Base-by-base conservation (phyloP, 1,140 invertebrate species). In the Campoletis sonorensis region DNA sequence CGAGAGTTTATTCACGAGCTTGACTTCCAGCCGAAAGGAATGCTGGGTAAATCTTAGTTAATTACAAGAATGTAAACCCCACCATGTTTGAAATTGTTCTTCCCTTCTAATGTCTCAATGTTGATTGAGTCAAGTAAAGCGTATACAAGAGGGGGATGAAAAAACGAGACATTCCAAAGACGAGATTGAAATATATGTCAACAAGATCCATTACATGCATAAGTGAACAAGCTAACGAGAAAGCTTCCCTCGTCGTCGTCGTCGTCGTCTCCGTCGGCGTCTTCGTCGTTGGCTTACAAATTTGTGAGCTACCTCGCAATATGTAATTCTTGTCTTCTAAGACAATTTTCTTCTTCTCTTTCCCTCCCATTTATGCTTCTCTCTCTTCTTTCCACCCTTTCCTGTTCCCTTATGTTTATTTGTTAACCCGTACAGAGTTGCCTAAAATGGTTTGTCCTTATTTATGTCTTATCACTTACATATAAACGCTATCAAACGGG, bases 141-240 rank as follows among this genome's bases (percentile, higher is more conserved):
- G 16, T 54, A n/a, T n/a, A 21, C 21, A 27, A 64, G n/a, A 64
- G 11, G 61, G 23, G 21, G 61, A 26, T 23, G 27, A 33, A 70
- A 27, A 70, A 70, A 70, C 30, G 30, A 18, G 67, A 33, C 30
- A 70, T 33, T 16, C 30, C 13, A 33, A 16, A 10, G 67, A 27
- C 67, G 13, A 33, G 30, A 33, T 18, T 70, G 67, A n/a, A 70
- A 70, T 70, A 33, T 18, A 18, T 15, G 16, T 30, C 27, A 15
- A 33, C 8, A 33, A 33, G 15, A 70, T 70, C 67, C 27, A 27
- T 70, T 33, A 70, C 67, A 33, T 33, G 67, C 67, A 33, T n/a
- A 70, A 70, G 67, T 70, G 67, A 70, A 70, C 67, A 33, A 70
- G n/a, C 67, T 70, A 30, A 33, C 30, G 67, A 70, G 67, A 33